phyloP scores from a whole-genome alignment of 2,113 vertebrate genomes.

The Sterrhoptilus dennistouni region DNA sequence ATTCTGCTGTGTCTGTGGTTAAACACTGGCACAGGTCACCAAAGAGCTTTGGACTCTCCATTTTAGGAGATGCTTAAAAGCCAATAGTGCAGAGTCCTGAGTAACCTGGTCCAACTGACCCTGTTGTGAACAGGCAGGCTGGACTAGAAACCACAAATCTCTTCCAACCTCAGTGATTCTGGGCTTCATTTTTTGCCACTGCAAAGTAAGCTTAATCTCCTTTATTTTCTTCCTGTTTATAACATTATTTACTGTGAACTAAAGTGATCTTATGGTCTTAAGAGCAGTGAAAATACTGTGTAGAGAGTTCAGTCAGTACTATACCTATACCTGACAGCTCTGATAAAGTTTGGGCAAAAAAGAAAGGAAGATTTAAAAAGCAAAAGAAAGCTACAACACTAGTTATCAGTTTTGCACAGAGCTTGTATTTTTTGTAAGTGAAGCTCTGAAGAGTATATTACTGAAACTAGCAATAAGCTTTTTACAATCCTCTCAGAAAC shows the following conservation, averaged over 20 bases:
- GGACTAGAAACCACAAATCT: background rate
- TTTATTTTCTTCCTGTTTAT: background rate
- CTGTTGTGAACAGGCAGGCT: background rate
- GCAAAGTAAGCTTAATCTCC: background rate
- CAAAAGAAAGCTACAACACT: background rate
- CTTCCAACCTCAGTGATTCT: background rate
- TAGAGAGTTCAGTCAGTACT: background rate
- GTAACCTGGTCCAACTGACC: background rate
- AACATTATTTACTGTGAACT: background rate
- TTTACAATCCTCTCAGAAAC: background rate
- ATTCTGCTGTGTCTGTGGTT: background rate
- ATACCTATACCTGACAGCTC: background rate
- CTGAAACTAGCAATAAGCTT: background rate
- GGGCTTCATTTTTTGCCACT: background rate
- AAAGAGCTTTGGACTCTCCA: background rate
- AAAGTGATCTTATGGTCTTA: background rate
- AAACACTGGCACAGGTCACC: background rate
- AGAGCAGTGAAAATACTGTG: background rate
- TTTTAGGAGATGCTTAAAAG: background rate
- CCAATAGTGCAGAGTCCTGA: accelerated
- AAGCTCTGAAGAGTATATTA: background rate
- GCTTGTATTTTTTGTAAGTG: background rate
- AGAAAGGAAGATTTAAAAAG: background rate
- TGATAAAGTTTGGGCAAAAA: background rate
- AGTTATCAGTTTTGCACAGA: background rate